Evolutionary conservation across 2,797 vertebrate species (phyloP), one percentile per base, ranked within the genome.

Genomic region (Hippoglossus hippoglossus): DNA sequence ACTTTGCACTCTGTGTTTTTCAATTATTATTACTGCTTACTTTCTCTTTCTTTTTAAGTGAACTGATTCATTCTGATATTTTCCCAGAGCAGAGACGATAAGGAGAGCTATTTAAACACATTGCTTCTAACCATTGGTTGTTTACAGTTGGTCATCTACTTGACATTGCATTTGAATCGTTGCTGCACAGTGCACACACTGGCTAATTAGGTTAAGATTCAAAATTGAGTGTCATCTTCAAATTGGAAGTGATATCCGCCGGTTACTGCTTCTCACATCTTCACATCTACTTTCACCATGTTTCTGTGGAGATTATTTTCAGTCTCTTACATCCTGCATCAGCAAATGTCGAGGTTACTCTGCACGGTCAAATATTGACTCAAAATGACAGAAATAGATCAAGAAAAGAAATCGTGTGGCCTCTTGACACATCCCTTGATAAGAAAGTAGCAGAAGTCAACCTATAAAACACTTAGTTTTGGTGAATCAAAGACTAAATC

Each of bases 121-220:
- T 26, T 1, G 18, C 10, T 3, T 16, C 22, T 21, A 8, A 24
- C 39, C 55, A 63, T 81, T 61, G 55, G 11, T 77, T 67, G 16
- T 64, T 62, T 51, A 50, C 28, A 63, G 51, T 61, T n/a, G 65
- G 52, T 58, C 75, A 63, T 79, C 44, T 54, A 19, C 49, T 58
- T 61, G 34, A 75, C 65, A 58, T 44, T 49, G 51, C 7, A 26
- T 82, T 71, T 75, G 50, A 72, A 55, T 64, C 57, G 56, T 41
- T 28, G 54, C 63, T 46, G 28, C 58, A 36, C 10, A 34, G 31
- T 44, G 39, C 39, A 41, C 12, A 19, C 34, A 11, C 21, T 22
- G 39, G 56, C 57, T 77, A 70, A 82, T 77, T 77, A 68, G 21
- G 28, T 66, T 71, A 62, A 59, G 59, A 76, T 58, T 41, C 56